Percentiles rank a stretch among this genome's conserved stretches.
Conservation (phyloP, 2,113 vertebrate species). For the Benitochromis conjunctus region DNA sequence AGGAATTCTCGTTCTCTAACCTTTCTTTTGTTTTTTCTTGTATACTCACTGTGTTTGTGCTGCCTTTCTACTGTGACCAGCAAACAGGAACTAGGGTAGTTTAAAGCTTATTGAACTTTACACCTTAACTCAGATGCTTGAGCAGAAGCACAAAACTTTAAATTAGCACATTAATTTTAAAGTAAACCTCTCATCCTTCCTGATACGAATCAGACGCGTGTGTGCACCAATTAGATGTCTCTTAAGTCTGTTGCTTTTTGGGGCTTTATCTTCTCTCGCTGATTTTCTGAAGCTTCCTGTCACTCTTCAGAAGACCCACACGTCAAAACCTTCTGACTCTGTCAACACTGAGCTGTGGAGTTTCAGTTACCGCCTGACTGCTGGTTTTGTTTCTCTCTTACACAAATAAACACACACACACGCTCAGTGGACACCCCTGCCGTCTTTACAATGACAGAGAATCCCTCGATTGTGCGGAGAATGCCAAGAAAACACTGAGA, state of each 20-base stretch:
- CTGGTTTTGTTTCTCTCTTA: background rate
- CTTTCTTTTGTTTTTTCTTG: background rate
- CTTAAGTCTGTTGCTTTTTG: background rate
- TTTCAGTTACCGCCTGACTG: slow-evolving; percentile 22
- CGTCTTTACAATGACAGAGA: background rate
- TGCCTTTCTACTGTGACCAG: background rate
- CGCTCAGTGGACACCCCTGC: background rate
- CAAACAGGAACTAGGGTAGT: background rate
- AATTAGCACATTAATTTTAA: slow-evolving; percentile 25
- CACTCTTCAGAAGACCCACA: background rate
- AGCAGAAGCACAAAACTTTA: background rate
- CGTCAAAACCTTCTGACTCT: slow-evolving; percentile 55
- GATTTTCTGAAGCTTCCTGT: slow-evolving; percentile 20
- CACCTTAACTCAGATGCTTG: background rate
- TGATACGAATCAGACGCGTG: slow-evolving; percentile 33
- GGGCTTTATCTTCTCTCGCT: background rate
- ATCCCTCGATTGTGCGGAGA: background rate
- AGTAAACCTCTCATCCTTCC: background rate
- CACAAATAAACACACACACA: background rate
- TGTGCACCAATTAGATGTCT: slow-evolving; percentile 35
- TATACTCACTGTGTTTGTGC: background rate
- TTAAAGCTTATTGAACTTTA: background rate
- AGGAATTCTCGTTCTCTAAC: background rate
- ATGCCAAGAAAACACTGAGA: background rate
- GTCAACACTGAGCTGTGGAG: slow-evolving; percentile 40